Base-by-base conservation (phyloP, 2,113 vertebrate species). In the Panthera uncia region DNA sequence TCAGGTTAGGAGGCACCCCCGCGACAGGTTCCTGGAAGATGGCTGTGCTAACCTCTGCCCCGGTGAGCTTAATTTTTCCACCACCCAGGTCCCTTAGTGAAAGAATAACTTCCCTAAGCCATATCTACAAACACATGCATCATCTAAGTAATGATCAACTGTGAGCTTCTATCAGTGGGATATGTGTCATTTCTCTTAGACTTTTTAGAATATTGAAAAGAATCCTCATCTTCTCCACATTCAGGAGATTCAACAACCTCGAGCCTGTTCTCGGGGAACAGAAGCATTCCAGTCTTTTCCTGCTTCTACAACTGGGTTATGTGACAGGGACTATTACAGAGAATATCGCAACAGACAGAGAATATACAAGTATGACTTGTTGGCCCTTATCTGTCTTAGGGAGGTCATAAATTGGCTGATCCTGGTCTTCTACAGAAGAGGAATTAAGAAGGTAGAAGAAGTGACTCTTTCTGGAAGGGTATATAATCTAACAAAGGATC, bases 61-160 rank as follows among this genome's bases (percentile, higher is more conserved):
- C 29, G 38, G 38, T 7, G 6, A 94, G 74, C 14, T 90, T 97
- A 88, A 73, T 27, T 89, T 81, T 90, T 84, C 78, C 52, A 74
- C 61, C 45, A 7, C 12, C 63, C 89, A 82, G 38, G 38, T 63
- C 71, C 31, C 71, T 69, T 82, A 79, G 91, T 95, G 41, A 96
- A 97, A 97, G 81, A 93, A 85, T 96, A 94, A 97, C 76, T 89
- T 63, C 36, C 55, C 25, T 82, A 91, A 76, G 68, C 61, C 80
- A 33, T 36, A 23, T 84, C 68, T 83, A 89, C 86, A 89, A 76
- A 92, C 38, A 96, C 65, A 84, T 91, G 19, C 29, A 91, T 95
- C 78, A 73, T 81, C 81, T 69, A 95, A 93, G 84, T 95, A 68
- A 88, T 73, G 80, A 78, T 16, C 50, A 71, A 74, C 55, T 45